phyloP scores from a whole-genome alignment of 2,797 vertebrate species.

The Megalops cyprinoides region DNA sequence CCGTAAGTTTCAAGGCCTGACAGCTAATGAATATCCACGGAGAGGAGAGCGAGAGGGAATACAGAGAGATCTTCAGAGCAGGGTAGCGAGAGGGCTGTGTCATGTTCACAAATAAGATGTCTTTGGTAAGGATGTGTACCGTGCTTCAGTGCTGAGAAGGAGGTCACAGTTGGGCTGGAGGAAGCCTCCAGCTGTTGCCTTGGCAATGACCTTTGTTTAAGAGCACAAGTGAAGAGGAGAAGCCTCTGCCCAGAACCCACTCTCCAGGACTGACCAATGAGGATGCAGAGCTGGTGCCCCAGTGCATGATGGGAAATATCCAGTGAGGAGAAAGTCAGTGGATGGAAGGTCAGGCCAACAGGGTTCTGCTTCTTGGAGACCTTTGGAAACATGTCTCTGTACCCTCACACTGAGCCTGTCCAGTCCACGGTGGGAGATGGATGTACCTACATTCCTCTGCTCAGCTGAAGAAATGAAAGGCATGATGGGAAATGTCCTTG shows the following conservation, averaged over 20 bases:
- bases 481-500: no score
- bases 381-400: no score
- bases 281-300: no score
- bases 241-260: constrained; percentile 10
- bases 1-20: no score
- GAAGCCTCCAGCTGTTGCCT: constrained; percentile 34
- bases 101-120: constrained; percentile 37
- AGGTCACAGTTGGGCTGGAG: constrained; percentile 13
- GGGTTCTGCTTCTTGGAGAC: no score
- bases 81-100: constrained; percentile 1
- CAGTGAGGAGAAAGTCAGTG: no score
- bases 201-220: constrained; percentile 54
- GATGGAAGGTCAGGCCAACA: no score
- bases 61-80: no score
- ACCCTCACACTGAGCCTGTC: no score
- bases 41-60: not conserved
- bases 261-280: constrained; percentile 12
- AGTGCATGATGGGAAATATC: not conserved
- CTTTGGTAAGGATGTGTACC: constrained; percentile 44
- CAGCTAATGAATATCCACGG: not conserved
- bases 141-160: constrained; percentile 13
- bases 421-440: no score
- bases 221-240: constrained; percentile 51
- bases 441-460: no score
- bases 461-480: not conserved